Evolutionary conservation across 2,113 vertebrate genomes (phyloP).

Genomic region (Thermophis baileyi): DNA sequence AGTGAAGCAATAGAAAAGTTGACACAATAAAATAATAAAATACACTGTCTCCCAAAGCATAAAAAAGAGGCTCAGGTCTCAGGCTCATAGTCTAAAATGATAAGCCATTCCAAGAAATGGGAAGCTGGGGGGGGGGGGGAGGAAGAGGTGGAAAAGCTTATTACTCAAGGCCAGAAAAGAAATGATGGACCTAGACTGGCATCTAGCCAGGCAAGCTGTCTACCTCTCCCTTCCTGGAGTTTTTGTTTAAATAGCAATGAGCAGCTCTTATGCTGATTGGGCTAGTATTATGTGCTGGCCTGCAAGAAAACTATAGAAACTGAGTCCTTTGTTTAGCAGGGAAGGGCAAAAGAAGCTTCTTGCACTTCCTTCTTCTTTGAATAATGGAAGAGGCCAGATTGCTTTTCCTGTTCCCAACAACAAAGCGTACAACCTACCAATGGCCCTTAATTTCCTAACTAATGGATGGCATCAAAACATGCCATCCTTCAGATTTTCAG

Average conservation of each 20-base stretch:
- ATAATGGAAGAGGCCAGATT: neutral
- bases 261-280: neutral
- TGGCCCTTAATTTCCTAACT: neutral
- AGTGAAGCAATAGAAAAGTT: neutral
- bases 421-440: neutral
- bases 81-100: neutral
- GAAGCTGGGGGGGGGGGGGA: neutral
- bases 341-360: neutral
- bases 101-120: neutral
- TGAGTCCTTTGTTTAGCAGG: neutral
- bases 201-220: neutral
- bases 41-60: neutral
- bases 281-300: neutral
- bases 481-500: neutral
- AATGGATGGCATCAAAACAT: neutral
- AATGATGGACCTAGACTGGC: neutral
- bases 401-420: neutral
- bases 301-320: neutral
- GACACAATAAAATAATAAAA: neutral
- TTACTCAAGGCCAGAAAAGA: neutral
- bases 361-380: neutral
- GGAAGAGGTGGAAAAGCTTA: neutral
- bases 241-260: neutral
- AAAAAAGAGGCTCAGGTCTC: neutral
- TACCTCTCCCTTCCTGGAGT: neutral